These are phyloP conservation scores for Parazoanthus atlanticus DNA, from an alignment of 92 coral and sea anemone genomes.

Conservation along the genomic window DNA sequence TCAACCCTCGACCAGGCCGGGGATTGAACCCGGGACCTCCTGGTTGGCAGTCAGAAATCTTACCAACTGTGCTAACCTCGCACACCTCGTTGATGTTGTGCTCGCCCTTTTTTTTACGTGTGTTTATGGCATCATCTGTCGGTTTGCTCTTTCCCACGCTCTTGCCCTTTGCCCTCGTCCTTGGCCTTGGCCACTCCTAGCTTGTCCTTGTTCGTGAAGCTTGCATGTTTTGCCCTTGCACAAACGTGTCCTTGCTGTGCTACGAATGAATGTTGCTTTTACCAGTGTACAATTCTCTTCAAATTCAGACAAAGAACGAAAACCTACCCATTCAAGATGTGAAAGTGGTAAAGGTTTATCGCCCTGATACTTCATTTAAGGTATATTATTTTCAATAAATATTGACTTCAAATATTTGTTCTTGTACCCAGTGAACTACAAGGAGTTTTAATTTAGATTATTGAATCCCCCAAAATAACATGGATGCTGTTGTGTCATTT, in stretches of 20 bases:
- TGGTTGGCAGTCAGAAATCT: no score
- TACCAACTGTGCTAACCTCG: no score
- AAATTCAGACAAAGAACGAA: constrained; percentile 38
- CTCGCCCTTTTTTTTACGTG: no score
- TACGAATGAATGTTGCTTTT: background rate
- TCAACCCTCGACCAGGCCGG: no score
- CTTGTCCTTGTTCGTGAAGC: no score
- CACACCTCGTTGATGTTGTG: no score
- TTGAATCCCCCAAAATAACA: background rate
- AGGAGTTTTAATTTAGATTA: no score
- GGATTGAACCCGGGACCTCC: no score
- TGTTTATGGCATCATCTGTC: background rate
- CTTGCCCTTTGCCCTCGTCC: background rate
- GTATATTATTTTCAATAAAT: constrained; percentile 35
- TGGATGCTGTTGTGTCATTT: background rate
- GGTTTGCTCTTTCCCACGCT: background rate
- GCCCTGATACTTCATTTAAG: constrained; percentile 89
- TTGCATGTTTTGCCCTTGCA: background rate
- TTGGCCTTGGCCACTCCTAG: background rate
- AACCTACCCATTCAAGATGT: constrained; percentile 48
- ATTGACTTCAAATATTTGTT: background rate
- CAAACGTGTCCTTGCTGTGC: no score
- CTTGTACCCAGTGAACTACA: background rate
- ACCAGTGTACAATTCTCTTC: background rate
- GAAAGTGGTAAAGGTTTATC: constrained; percentile 76